Percentiles rank a stretch among this genome's conserved stretches.
Conservation (phyloP, 2,113 vertebrate species). For the Tilapia sparmanii region DNA sequence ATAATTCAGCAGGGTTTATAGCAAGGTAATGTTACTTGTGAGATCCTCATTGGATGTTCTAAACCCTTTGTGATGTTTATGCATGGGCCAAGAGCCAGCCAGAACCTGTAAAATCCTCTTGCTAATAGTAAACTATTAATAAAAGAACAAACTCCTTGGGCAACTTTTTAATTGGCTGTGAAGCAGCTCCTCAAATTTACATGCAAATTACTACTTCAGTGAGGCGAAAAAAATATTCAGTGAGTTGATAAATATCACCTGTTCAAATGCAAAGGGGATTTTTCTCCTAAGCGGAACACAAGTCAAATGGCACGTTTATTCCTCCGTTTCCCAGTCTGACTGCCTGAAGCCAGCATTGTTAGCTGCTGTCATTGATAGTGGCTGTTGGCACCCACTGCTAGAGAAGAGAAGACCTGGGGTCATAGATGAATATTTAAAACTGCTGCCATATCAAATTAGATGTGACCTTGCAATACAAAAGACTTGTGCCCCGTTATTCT, state of each 20-base stretch:
- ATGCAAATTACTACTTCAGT: constrained; percentile 51
- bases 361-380: not conserved
- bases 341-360: constrained; percentile 26
- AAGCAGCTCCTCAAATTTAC: constrained; percentile 49
- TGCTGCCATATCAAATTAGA: constrained; percentile 61
- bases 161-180: constrained; percentile 55
- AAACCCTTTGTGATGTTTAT: not conserved
- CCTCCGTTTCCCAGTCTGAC: not conserved
- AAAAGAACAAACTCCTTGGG: constrained; percentile 57
- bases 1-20: not conserved
- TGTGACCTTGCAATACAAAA: constrained; percentile 59
- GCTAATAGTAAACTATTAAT: constrained; percentile 44
- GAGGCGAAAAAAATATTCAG: not conserved
- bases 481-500: constrained; percentile 24
- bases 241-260: constrained; percentile 19
- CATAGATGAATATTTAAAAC: constrained; percentile 68
- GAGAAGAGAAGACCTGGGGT: constrained; percentile 49
- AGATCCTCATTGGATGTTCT: not conserved
- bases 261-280: not conserved
- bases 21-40: not conserved
- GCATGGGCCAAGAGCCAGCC: not conserved
- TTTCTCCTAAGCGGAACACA: not conserved
- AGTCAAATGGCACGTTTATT: not conserved
- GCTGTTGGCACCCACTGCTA: not conserved
- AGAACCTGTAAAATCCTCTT: constrained; percentile 6